phyloP scores from a whole-genome alignment of 92 coral and sea anemone species.

The Virgularia gustaviana region DNA sequence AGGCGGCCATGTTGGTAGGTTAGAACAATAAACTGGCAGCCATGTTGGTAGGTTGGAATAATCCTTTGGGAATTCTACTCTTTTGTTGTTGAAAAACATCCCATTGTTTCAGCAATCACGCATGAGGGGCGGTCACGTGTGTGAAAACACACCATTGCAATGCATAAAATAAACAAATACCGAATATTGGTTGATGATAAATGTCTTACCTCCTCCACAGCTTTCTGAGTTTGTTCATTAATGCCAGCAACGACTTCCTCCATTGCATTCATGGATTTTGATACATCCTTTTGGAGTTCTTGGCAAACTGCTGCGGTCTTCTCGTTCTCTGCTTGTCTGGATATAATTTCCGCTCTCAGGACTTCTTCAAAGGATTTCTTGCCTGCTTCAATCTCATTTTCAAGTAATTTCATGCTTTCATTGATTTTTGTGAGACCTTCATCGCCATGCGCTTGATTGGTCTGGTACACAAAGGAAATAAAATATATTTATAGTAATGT shows the following conservation, averaged over 20 bases:
- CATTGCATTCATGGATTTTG: conserved; percentile 74
- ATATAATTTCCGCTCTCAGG: conserved; percentile 90
- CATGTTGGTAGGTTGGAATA: too few species aligned
- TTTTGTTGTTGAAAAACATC: too few species aligned
- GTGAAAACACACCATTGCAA: too few species aligned
- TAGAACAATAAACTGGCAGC: too few species aligned
- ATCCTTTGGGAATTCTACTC: too few species aligned
- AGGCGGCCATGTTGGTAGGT: too few species aligned
- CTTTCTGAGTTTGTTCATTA: conserved; percentile 67
- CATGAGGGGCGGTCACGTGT: too few species aligned
- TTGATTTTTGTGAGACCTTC: conserved; percentile 81
- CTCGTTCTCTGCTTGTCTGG: conserved; percentile 92
- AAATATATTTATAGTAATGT: neutral
- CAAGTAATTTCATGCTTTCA: conserved; percentile 85
- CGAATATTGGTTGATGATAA: too few species aligned
- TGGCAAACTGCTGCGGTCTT: conserved; percentile 63
- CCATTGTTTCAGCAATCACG: too few species aligned
- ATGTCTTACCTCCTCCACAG: conserved; percentile 62
- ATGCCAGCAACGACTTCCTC: conserved; percentile 89
- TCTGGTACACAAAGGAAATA: conserved; percentile 30
- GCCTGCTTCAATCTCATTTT: conserved; percentile 93
- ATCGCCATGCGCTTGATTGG: conserved; percentile 77
- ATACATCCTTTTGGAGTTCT: conserved; percentile 78
- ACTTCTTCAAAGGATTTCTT: conserved; percentile 91
- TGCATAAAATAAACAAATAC: too few species aligned